phyloP scores from a whole-genome alignment of 35 echinoderm and acorn worm species.

The Lytechinus pictus region DNA sequence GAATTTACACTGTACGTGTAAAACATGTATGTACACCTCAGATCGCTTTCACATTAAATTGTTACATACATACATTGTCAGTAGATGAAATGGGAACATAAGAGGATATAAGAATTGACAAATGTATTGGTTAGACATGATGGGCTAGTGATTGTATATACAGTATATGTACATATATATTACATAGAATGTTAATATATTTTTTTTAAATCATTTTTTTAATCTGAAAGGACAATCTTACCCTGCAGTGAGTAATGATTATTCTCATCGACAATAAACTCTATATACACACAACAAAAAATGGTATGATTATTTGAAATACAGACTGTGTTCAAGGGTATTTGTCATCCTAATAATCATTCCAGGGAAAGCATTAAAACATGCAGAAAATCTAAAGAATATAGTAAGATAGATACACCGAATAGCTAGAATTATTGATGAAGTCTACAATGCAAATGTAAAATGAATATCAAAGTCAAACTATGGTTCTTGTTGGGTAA shows the following conservation, averaged over 20 bases:
- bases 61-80: background rate
- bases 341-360: too few species aligned
- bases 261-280: background rate
- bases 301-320: too few species aligned
- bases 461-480: too few species aligned
- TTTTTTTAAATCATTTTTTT: background rate
- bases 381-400: too few species aligned
- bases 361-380: too few species aligned
- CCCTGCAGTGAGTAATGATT: background rate
- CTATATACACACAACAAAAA: background rate
- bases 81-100: background rate
- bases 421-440: too few species aligned
- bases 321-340: too few species aligned
- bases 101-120: background rate
- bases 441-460: too few species aligned
- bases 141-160: background rate
- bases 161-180: background rate
- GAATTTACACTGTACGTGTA: background rate
- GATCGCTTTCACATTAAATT: background rate
- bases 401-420: too few species aligned
- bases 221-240: background rate
- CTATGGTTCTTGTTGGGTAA: too few species aligned
- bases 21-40: background rate
- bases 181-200: background rate
- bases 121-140: background rate